Conservation (phyloP, 2,797 vertebrate genomes). For the Microchirus variegatus region DNA sequence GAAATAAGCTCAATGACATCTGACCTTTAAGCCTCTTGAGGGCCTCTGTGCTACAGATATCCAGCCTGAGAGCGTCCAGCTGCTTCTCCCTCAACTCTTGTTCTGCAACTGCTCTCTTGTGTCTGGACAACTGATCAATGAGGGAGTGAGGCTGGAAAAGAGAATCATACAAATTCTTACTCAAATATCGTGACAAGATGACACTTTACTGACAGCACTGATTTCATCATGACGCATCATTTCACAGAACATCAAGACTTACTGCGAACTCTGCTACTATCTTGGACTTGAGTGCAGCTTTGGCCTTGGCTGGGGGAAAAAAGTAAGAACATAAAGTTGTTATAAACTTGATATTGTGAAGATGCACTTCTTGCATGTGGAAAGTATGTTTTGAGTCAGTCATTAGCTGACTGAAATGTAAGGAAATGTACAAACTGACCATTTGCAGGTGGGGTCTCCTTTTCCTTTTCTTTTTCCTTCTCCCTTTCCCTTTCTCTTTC, state of each 20-base stretch:
- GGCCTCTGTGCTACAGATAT: conserved; percentile 94
- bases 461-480: conserved; percentile 45
- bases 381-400: background rate
- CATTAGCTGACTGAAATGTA: background rate
- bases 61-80: conserved; percentile 90
- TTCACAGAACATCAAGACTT: conserved; percentile 68
- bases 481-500: conserved; percentile 56
- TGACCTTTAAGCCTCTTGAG: conserved; percentile 96
- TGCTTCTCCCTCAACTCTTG: conserved; percentile 94
- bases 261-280: conserved; percentile 97
- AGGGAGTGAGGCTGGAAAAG: conserved; percentile 87
- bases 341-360: background rate
- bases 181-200: background rate
- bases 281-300: conserved; percentile 95
- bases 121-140: conserved; percentile 86
- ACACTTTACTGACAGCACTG: background rate
- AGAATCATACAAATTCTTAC: background rate
- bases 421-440: conserved; percentile 57
- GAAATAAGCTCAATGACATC: conserved; percentile 14
- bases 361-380: background rate
- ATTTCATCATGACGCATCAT: background rate
- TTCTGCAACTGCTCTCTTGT: conserved; percentile 88
- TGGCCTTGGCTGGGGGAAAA: conserved; percentile 83
- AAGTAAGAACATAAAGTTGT: conserved; percentile 8
- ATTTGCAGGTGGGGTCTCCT: conserved; percentile 53